Base-by-base conservation (phyloP, 2,113 vertebrate genomes). In the Leiothrix lutea region DNA sequence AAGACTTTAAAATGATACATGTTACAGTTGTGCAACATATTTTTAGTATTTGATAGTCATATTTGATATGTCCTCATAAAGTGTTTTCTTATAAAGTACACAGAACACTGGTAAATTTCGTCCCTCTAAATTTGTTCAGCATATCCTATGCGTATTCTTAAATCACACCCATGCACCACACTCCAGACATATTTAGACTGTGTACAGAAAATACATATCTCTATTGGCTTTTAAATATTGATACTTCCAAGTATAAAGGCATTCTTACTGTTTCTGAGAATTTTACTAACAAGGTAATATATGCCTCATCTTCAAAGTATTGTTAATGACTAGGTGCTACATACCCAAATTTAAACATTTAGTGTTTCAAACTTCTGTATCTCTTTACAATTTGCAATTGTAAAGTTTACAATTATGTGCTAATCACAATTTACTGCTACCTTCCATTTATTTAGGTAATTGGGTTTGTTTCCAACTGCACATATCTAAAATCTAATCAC, bases 401-500 rank as follows among this genome's bases (percentile, higher is more conserved):
- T 40, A 51, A 33, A 42, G 45, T 85, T 83, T 87, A 87, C 79
- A 94, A 62, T 94, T 83, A 94, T 15, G 36, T 47, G 62, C 67
- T 96, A 94, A 97, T 91, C 80, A 77, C 87, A 86, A 74, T 95
- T 96, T 92, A 90, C 72, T 93, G 50, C 82, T 89, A 65, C 86
- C 75, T 94, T 80, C 82, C 88, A 92, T 80, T 85, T 90, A 44
- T 74, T 87, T 89, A 86, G 61, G 69, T 80, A 96, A 96, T 95
- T 93, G 0, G 45, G 50, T 96, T 96, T 95, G 75, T 94, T 92
- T 96, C 82, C 93, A 84, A 92, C 69, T 90, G 92, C 64, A 79
- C 61, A 80, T 72, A 79, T 91, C 87, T 86, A 93, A 94, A 96
- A 94, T 95, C 95, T 86, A 95, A 97, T 97, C 80, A 88, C 62